A percentile compares a stretch with the other conserved stretches of the same genome.
These are phyloP conservation scores for Tinea trinotella DNA, from an alignment of 2,888 invertebrate genomes.

Conservation along the genomic window DNA sequence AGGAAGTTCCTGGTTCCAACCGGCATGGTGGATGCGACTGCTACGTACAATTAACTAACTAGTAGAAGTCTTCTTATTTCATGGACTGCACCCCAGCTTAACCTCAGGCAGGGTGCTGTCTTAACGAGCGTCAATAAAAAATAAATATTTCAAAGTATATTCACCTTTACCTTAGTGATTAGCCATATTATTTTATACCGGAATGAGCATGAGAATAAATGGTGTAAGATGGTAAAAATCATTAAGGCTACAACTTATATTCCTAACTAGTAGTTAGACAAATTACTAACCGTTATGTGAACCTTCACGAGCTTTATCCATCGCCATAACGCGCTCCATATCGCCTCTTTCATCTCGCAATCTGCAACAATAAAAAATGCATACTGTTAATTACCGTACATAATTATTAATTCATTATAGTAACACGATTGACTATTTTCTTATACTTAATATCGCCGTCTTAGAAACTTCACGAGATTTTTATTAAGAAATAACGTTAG, in stretches of 20 bases:
- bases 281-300: conserved; percentile 85
- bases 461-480: too few species aligned
- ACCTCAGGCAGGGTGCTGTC: too few species aligned
- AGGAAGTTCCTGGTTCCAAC: too few species aligned
- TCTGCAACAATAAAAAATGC: conserved; percentile 73
- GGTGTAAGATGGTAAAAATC: neutral
- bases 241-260: conserved; percentile 1
- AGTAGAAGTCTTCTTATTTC: too few species aligned
- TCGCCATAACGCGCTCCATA: conserved; percentile 83
- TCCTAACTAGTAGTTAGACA: conserved; percentile 5
- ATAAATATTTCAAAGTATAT: neutral
- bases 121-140: too few species aligned
- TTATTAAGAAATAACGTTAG: too few species aligned
- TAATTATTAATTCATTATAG: neutral
- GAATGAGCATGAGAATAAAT: neutral
- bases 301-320: conserved; percentile 89
- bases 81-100: too few species aligned
- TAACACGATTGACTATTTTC: neutral
- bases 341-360: conserved; percentile 90
- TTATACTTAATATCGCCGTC: too few species aligned
- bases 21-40: too few species aligned
- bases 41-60: too few species aligned
- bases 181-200: neutral
- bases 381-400: neutral
- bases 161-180: neutral